These are phyloP conservation scores for Eleginops maclovinus DNA, from an alignment of 2,113 vertebrate species.

Conservation along the genomic window DNA sequence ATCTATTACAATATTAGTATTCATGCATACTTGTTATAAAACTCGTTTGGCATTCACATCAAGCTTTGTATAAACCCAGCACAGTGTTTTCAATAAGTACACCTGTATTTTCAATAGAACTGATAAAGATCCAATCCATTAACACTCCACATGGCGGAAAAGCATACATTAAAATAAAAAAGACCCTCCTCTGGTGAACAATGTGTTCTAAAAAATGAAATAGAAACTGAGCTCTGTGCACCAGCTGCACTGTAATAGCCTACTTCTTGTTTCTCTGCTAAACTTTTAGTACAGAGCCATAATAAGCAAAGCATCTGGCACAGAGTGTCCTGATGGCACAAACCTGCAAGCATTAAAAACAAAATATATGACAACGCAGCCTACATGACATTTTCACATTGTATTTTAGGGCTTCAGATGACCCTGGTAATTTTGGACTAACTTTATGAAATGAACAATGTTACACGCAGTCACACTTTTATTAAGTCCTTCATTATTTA, in stretches of 20 bases:
- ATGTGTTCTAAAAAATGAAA: constrained; percentile 4
- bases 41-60: too few relatives aligned
- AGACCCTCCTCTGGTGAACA: background rate
- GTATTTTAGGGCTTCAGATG: constrained; percentile 2
- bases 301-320: constrained; percentile 64
- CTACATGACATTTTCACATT: background rate
- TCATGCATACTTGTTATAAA: background rate
- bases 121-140: background rate
- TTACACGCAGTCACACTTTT: background rate
- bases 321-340: constrained; percentile 33
- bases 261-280: constrained; percentile 48
- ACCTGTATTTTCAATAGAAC: background rate
- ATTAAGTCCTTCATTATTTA: background rate
- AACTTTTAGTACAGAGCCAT: constrained; percentile 57
- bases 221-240: constrained; percentile 2
- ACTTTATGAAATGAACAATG: constrained; percentile 6
- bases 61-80: background rate
- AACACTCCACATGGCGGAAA: background rate
- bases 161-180: background rate
- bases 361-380: constrained; percentile 46
- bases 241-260: constrained; percentile 47
- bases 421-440: constrained; percentile 1
- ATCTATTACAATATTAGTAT: background rate
- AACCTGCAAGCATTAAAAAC: constrained; percentile 56
- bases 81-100: background rate